These are phyloP conservation scores for Cassiopea andromeda DNA, from an alignment of 30 jellyfish, hydroid and myxozoan genomes.

Conservation along the genomic window DNA sequence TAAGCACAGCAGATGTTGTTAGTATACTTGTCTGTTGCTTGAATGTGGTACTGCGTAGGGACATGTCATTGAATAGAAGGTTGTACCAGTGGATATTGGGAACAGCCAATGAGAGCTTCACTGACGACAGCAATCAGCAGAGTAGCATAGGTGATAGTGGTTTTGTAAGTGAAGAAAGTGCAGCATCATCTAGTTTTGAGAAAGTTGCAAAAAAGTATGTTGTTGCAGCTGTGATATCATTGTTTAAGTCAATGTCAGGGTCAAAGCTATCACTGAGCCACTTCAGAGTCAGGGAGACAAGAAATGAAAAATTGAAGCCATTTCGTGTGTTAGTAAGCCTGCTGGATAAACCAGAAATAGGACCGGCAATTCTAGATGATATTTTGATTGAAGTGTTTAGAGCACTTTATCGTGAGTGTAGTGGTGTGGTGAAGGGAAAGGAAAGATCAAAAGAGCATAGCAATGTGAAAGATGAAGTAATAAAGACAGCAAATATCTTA, in stretches of 20 bases:
- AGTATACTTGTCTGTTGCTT: slow-evolving; percentile 73
- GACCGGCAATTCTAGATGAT: slow-evolving; percentile 85
- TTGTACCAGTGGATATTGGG: slow-evolving; percentile 88
- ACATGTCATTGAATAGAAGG: slow-evolving; percentile 93
- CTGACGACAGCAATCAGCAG: slow-evolving; percentile 37
- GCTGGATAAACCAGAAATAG: slow-evolving; percentile 96
- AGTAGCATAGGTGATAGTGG: slow-evolving; percentile 42
- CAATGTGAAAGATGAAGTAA: slow-evolving; percentile 57
- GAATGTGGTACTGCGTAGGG: slow-evolving; percentile 91
- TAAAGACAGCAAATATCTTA: slow-evolving; percentile 86
- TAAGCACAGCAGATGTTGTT: slow-evolving; percentile 54
- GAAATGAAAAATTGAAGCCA: slow-evolving; percentile 74
- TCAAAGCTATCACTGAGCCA: not conserved
- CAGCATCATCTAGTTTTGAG: slow-evolving; percentile 70
- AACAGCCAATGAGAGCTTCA: slow-evolving; percentile 54
- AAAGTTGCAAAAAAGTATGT: slow-evolving; percentile 67
- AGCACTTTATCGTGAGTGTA: slow-evolving; percentile 68
- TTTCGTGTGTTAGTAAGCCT: slow-evolving; percentile 87
- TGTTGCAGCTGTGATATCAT: slow-evolving; percentile 76
- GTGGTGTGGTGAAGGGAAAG: slow-evolving; percentile 21
- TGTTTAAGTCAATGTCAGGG: slow-evolving; percentile 30
- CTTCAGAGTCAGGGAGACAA: not conserved
- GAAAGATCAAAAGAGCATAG: slow-evolving; percentile 28
- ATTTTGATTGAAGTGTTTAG: slow-evolving; percentile 88
- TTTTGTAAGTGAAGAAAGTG: slow-evolving; percentile 35